Base-by-base conservation (phyloP, 2,113 vertebrate genomes). In the Falcunculus frontatus region DNA sequence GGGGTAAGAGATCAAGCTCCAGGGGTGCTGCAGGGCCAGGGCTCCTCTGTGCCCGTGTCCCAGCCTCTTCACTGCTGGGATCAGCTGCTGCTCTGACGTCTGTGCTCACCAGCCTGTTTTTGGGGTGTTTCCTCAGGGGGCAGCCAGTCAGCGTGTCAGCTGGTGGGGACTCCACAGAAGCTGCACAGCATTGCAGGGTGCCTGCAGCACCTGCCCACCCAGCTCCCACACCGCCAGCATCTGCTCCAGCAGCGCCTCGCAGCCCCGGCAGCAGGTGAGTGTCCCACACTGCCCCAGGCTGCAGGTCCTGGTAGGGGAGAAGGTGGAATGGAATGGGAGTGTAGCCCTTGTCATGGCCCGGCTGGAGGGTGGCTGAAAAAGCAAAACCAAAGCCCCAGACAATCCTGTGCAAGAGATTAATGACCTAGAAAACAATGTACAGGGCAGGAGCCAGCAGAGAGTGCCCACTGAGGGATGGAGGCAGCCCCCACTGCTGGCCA, bases 301-400 rank as follows among this genome's bases (percentile, higher is more conserved):
- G 47, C 37, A 15, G 32, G 11, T 55, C 52, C 29, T 60, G 6
- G 9, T 4, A 2, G 6, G 10, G 6, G 2, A 14, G 25, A 32
- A 50, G 1, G 1, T 72, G 56, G 35, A 44, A 11, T 32, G 5
- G 15, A 29, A 11, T 13, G 16, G 30, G 16, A 42, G 32, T 15
- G 13, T 55, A 39, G 16, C 23, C 19, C 8, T 29, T 1, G 1
- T 37, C 0, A 0, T 57, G 25, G 13, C 21, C 3, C 42, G 25
- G 9, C 23, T 7, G 16, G 15, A 10, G 10, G 3, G 16, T 42
- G 37, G 23, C 16, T 39, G 37, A 74, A 73, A 86, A 80, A 47
- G 11, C 25, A 49, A 90, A 37, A 84, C 21, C n/a, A 65, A 37
- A 72, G 32, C 15, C 47, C 9, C 3, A 1, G 42, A 33, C 26